Evolutionary conservation across 2,113 vertebrate genomes (phyloP), one percentile per base, ranked within the genome.

Genomic region (Catharus fuscescens): DNA sequence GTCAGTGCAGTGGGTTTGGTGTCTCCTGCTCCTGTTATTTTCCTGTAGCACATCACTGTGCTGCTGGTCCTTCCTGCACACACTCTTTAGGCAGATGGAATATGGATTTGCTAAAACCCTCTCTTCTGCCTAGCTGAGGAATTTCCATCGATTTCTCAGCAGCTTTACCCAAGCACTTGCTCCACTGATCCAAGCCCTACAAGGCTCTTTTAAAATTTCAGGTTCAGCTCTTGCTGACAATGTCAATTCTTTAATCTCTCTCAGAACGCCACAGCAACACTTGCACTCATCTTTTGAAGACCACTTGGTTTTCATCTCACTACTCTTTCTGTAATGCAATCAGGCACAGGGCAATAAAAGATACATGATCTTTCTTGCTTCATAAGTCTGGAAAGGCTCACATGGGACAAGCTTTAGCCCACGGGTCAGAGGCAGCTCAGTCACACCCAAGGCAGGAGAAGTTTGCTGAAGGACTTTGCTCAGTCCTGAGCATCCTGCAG

Each of bases 161-260:
- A 84, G 56, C 70, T 85, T 44, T 29, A 52, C 50, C 44, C 42
- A 12, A 36, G 74, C 76, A 5, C 53, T 69, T 42, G 59, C 50
- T 93, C 79, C 48, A 38, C 62, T 84, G 83, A 71, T 48, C 66
- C 67, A 62, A 57, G 34, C 28, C 29, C 72, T 40, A 2, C 6
- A 42, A 36, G 14, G 40, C 10, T 29, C 14, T 66, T 65, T 73
- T 32, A 70, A 70, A 61, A 44, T 87, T 90, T 57, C 44, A 80
- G 66, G 44, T 92, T 87, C 84, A 91, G 34, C 70, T 85, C 81
- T 91, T 64, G 66, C 50, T 64, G 88, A 64, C 90, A 88, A 32
- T 32, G 57, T 71, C 66, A 80, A 83, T 79, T 92, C 56, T 60
- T 83, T 74, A 45, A 92, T 79, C 60, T 80, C 82, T 67, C 40